Evolutionary conservation across 2,797 vertebrate genomes (phyloP).

Genomic region (Lagodon rhomboides): DNA sequence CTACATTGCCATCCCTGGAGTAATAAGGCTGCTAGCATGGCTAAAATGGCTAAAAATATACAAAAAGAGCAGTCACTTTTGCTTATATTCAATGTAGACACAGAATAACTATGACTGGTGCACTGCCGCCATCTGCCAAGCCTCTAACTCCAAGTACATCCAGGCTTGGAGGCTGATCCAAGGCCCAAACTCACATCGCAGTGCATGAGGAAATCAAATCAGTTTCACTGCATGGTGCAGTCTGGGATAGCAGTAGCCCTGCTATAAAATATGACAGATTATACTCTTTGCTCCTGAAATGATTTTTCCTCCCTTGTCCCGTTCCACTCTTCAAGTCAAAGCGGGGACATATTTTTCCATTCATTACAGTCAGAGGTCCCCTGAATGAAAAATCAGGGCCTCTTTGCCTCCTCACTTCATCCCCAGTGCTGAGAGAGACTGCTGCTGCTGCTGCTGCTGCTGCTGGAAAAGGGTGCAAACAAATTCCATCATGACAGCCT

Average conservation of each 20-base stretch:
- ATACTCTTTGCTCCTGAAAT: conserved; percentile 72
- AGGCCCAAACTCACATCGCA: conserved; percentile 55
- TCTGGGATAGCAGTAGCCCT: conserved; percentile 72
- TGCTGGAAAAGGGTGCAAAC: conserved; percentile 42
- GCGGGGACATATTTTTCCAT: conserved; percentile 74
- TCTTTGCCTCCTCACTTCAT: conserved; percentile 38
- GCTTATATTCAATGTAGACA: conserved; percentile 28
- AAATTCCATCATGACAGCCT: conserved; percentile 56
- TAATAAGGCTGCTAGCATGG: background rate
- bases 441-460: conserved; percentile 40
- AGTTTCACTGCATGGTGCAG: conserved; percentile 72
- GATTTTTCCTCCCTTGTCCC: conserved; percentile 70
- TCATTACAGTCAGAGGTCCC: conserved; percentile 61
- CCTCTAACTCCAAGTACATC: conserved; percentile 50
- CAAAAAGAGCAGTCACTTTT: conserved; percentile 23
- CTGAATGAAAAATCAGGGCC: conserved; percentile 47
- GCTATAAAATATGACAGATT: conserved; percentile 81
- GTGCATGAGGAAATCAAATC: conserved; percentile 75
- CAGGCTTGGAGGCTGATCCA: conserved; percentile 47
- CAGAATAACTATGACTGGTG: conserved; percentile 44
- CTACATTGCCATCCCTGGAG: background rate
- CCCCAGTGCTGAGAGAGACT: conserved; percentile 29
- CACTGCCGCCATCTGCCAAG: conserved; percentile 47
- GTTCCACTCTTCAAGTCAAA: conserved; percentile 61
- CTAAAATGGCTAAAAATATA: conserved; percentile 31